Base-by-base conservation (phyloP, 2,888 invertebrate genomes). In the Hydrotaea diabolus region DNA sequence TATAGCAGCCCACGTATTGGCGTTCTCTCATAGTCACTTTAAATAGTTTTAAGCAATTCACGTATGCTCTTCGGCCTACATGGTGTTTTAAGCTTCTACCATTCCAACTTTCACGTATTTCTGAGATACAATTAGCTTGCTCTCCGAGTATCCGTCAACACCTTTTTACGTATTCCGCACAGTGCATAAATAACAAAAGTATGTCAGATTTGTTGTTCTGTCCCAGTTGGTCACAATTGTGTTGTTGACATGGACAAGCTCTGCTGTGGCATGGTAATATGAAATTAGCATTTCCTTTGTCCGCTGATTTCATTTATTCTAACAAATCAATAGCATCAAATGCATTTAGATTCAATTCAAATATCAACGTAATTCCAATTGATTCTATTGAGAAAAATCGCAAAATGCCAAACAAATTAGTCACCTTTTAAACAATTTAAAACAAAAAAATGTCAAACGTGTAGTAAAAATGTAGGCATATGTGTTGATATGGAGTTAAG, bases 371-470 rank as follows among this genome's bases (percentile, higher is more conserved):
- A 59, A 59, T 26, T 21, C 26, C 59, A 59, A 4, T 59, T 23
- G 23, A 26, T 59, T 59, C 23, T 11, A 59, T 59, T 1, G 26
- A 26, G 7, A 3, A 26, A 59, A 59, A 59, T 59, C 59, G 26
- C 26, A 23, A 59, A 59, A 26, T 59, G 26, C 59, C 23, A 59
- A 59, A 59, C 59, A 59, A 59, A 59, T 59, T 59, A 59, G 59
- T 59, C 59, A 59, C 59, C 59, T 59, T 59, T 59, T 26, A 59
- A 59, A 59, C 59, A 59, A 59, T 59, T 59, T 26, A 23, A 19
- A 26, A 59, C 23, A 26, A 23, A 19, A 26, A 57, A 59, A 26
- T 53, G 53, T 31, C 31, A 31, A 31, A 31, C 31, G 49, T 49
- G 49, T 49, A n/a, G 49, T 49, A 7, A 2, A 53, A 5, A 17